Base-by-base conservation (phyloP, 2,888 invertebrate genomes). In the Epirrhoe tristata region DNA sequence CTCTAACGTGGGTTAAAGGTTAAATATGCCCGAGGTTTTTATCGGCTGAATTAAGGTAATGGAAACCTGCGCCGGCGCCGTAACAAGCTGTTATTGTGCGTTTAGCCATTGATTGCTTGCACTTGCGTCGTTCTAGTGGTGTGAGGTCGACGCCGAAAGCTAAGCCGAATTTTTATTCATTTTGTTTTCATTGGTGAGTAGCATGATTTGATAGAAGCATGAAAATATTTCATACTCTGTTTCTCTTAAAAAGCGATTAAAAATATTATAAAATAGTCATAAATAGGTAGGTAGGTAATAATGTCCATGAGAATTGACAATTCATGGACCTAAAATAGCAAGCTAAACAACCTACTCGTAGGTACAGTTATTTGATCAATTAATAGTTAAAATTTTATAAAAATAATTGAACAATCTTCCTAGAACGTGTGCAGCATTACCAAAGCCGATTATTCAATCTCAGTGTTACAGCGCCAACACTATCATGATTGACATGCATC, bases 1-100 rank as follows among this genome's bases (percentile, higher is more conserved):
- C 64, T 71, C 67, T 67, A 70, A 69, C 63, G 56, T 70, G 71
- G 86, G 84, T 82, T 79, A 87, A 77, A 88, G 90, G 89, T 83
- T 87, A 89, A 87, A 84, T 75, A 84, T 84, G 86, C 54, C 78
- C 76, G 78, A 78, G 75, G 81, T 86, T 88, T 88, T 89, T 88
- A 88, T 86, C 84, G 79, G 78, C 75, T 81, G 86, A 88, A 87
- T 86, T 81, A 85, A 86, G 87, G 87, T 86, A 88, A 88, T 88
- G 85, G 87, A 85, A 81, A 84, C 85, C 83, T 48, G 66, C 81
- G 82, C 78, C 78, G 70, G 75, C 77, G 78, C 75, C 81, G 83
- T 89, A 89, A 89, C 89, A 86, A 88, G 88, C 86, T 82, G 84
- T 86, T 88, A 87, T 87, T 89, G 88, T 86, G 67, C 80, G 74